Percentiles rank a stretch among this genome's conserved stretches.
Conservation (phyloP, 2,797 vertebrate genomes). For the Xerus rutilus region DNA sequence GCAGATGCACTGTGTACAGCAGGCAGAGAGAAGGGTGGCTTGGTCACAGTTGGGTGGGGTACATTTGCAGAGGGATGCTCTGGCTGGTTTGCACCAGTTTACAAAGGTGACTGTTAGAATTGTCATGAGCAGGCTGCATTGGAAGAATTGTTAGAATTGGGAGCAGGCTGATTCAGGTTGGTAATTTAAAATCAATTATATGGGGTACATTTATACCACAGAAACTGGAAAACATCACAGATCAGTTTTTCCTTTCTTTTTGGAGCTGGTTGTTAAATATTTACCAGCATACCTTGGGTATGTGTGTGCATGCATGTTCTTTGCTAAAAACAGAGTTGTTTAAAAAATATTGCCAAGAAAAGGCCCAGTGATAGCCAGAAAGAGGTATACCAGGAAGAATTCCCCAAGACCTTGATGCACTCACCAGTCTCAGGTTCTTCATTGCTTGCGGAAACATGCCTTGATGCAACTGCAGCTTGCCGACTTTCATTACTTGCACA, state of each 20-base stretch:
- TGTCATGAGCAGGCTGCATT: background rate
- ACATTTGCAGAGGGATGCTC: background rate
- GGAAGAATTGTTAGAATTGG: too few relatives aligned
- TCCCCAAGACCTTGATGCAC: conserved; percentile 45
- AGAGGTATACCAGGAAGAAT: fast-evolving
- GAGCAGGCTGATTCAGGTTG: background rate
- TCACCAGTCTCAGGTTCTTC: conserved; percentile 93
- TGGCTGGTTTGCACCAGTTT: background rate
- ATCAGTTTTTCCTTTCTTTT: background rate
- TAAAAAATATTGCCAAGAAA: background rate
- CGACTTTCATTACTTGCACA: conserved; percentile 95
- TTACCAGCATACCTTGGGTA: background rate
- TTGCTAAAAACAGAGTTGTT: background rate
- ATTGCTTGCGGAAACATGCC: conserved; percentile 90
- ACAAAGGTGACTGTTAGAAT: background rate
- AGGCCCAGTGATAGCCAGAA: background rate
- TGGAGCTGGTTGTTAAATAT: background rate
- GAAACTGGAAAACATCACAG: background rate
- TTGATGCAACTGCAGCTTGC: conserved; percentile 94
- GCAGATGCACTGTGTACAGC: background rate
- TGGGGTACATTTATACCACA: background rate
- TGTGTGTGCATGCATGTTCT: background rate
- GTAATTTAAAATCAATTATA: background rate
- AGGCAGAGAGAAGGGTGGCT: background rate
- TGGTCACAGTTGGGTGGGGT: too few relatives aligned